Evolutionary conservation across 2,797 vertebrate genomes (phyloP).

Genomic region (Zalophus californianus): DNA sequence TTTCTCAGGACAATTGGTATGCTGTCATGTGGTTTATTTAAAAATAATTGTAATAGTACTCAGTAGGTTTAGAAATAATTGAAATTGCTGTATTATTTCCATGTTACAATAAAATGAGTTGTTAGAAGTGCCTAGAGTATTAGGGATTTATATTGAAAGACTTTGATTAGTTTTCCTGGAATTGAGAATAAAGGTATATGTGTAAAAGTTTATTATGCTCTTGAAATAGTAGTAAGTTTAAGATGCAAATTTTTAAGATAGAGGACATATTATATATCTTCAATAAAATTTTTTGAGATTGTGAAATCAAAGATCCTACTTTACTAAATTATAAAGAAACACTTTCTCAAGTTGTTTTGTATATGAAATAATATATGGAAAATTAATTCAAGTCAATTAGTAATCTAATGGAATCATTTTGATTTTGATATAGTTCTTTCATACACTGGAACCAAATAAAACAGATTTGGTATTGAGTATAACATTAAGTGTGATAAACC

Average conservation of each 20-base stretch:
- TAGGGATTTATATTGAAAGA: constrained; percentile 36
- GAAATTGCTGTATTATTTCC: constrained; percentile 64
- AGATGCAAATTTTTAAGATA: neutral
- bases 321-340: constrained; percentile 5
- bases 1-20: constrained; percentile 47
- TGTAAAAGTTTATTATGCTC: neutral
- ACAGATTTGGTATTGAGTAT: neutral
- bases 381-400: neutral
- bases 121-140: constrained; percentile 37
- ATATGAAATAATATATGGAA: neutral
- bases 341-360: neutral
- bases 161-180: constrained; percentile 62
- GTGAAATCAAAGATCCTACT: neutral
- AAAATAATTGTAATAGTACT: constrained; percentile 58
- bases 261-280: neutral
- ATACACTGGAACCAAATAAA: constrained; percentile 1
- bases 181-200: neutral
- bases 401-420: constrained; percentile 10
- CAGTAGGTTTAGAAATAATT: constrained; percentile 71
- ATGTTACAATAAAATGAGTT: constrained; percentile 49
- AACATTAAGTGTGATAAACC: neutral
- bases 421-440: neutral
- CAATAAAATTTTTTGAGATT: neutral
- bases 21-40: constrained; percentile 38
- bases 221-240: constrained; percentile 6